Conservation (phyloP, 2,888 invertebrate genomes). For the Sphecodes monilicornis region DNA sequence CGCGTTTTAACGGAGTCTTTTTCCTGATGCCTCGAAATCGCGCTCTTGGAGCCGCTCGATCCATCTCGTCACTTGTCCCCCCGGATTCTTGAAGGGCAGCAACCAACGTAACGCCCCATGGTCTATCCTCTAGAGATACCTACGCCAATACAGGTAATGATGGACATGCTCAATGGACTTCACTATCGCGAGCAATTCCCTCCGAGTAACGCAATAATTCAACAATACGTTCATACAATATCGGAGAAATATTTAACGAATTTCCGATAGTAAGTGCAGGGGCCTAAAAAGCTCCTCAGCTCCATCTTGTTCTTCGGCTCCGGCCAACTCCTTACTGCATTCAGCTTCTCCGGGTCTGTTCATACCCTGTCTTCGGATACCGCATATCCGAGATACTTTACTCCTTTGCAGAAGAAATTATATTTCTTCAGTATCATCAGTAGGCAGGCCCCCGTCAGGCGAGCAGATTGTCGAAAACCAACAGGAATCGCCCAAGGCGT, state of each 20-base stretch:
- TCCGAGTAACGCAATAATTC: constrained; percentile 4
- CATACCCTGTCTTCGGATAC: neutral
- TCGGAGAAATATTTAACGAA: constrained; percentile 1
- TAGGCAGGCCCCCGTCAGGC: neutral
- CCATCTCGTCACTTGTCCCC: too few species aligned
- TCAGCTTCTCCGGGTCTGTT: neutral
- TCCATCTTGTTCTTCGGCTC: neutral
- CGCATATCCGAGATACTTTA: constrained; percentile 9
- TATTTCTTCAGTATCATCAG: constrained; percentile 18
- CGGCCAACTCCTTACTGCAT: neutral
- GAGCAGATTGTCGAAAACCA: neutral
- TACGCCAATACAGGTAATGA: constrained; percentile 16
- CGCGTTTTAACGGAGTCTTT: too few species aligned
- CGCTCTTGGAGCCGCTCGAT: too few species aligned
- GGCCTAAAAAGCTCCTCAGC: neutral
- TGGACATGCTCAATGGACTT: constrained; percentile 11
- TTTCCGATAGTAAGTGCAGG: constrained; percentile 5
- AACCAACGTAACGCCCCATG: too few species aligned
- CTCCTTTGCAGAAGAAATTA: neutral
- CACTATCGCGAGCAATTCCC: neutral
- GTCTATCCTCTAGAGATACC: neutral
- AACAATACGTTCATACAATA: neutral
- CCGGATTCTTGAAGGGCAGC: too few species aligned
- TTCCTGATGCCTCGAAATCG: too few species aligned
- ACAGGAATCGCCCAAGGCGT: neutral